Conservation (phyloP, 2,113 vertebrate species). For the Hassar affinis region DNA sequence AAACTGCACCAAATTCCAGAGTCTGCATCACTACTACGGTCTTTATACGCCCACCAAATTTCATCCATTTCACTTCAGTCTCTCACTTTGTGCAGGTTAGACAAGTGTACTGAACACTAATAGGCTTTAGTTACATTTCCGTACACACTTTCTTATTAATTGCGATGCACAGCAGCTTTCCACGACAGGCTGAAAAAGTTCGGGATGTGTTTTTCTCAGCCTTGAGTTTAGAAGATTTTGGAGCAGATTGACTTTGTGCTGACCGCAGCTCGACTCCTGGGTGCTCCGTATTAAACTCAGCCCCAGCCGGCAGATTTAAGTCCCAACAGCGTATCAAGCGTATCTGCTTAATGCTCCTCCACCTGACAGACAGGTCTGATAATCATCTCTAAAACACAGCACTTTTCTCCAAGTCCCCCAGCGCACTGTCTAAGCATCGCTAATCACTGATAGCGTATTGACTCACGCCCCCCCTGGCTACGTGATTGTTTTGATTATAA, state of each 20-base stretch:
- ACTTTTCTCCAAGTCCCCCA: constrained; percentile 38
- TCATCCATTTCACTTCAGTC: too few species aligned
- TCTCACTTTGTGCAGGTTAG: too few species aligned
- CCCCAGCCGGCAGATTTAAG: constrained; percentile 49
- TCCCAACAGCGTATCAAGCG: constrained; percentile 39
- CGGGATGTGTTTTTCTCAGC: constrained; percentile 2
- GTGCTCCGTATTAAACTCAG: constrained; percentile 46
- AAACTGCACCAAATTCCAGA: too few species aligned
- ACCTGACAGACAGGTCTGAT: constrained; percentile 50
- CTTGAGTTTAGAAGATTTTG: constrained; percentile 46
- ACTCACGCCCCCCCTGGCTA: background rate
- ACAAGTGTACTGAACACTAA: background rate
- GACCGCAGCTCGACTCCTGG: constrained; percentile 36
- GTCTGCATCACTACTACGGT: too few species aligned
- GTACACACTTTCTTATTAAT: background rate
- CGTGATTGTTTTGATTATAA: constrained; percentile 24
- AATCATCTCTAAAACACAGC: constrained; percentile 50
- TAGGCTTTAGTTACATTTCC: background rate
- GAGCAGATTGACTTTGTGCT: constrained; percentile 58
- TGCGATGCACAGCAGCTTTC: background rate
- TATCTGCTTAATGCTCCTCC: constrained; percentile 48
- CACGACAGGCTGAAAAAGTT: background rate
- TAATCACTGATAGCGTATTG: constrained; percentile 30
- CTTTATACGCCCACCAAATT: too few species aligned
- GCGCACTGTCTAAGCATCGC: background rate